A percentile compares a stretch with the other conserved stretches of the same genome.
Evolutionary conservation across 2,888 invertebrate species (phyloP).

Genomic region (Steromphala cineraria): DNA sequence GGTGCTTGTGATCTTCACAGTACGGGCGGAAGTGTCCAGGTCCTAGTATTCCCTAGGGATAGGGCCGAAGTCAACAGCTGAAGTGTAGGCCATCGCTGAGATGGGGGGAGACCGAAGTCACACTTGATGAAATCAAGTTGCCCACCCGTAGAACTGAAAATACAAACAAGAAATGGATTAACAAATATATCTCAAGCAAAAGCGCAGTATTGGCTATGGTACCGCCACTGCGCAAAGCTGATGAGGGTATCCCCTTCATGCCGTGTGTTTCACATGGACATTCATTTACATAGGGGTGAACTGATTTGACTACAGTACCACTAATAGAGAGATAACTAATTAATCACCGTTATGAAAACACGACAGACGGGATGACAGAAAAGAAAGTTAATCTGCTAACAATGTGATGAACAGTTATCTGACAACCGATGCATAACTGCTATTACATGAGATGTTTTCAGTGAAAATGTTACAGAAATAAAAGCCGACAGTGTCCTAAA

Average conservation of each 20-base stretch:
- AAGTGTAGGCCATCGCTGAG: not conserved
- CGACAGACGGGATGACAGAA: too few species aligned
- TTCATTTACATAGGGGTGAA: too few species aligned
- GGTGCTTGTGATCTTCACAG: not conserved
- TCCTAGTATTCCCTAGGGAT: not conserved
- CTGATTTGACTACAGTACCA: too few species aligned
- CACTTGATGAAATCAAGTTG: not conserved
- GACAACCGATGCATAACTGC: too few species aligned
- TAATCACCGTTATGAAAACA: too few species aligned
- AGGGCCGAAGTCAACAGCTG: not conserved
- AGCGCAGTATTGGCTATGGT: not conserved
- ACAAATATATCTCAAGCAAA: not conserved
- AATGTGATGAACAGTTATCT: not conserved
- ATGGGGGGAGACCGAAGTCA: not conserved
- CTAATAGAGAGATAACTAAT: too few species aligned
- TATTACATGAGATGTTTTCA: too few species aligned
- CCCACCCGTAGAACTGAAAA: not conserved
- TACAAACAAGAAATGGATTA: not conserved
- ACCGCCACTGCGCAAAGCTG: constrained; percentile 1
- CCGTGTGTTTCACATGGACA: too few species aligned
- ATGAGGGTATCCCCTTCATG: not conserved
- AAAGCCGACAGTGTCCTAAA: too few species aligned
- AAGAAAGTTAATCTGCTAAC: not conserved
- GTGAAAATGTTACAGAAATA: too few species aligned
- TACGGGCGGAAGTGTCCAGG: not conserved